Conservation (phyloP, 2,113 vertebrate genomes). For the Myanophis thanlyinensis region DNA sequence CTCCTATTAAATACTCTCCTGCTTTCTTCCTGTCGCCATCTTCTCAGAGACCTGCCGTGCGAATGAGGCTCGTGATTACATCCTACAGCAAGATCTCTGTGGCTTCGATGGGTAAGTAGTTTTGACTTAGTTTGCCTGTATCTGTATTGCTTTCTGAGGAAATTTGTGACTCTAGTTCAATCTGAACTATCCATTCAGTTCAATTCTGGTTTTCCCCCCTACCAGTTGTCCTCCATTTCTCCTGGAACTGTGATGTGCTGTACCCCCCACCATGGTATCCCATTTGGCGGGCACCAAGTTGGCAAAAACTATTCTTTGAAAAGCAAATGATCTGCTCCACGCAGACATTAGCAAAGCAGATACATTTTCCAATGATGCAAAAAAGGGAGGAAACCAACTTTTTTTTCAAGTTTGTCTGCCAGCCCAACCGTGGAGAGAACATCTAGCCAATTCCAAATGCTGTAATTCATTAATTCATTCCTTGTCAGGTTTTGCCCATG, state of each 20-base stretch:
- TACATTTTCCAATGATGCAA: neutral
- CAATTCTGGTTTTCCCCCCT: neutral
- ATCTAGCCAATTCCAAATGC: neutral
- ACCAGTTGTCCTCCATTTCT: neutral
- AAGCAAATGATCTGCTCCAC: neutral
- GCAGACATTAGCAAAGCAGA: neutral
- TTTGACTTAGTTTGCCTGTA: neutral
- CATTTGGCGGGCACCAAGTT: neutral
- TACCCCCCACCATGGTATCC: neutral
- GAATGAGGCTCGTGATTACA: slow-evolving; percentile 79
- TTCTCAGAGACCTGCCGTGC: slow-evolving; percentile 74
- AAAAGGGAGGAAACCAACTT: neutral
- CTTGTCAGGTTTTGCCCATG: neutral
- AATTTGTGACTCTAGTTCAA: neutral
- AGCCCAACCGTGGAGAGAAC: neutral
- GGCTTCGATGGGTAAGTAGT: slow-evolving; percentile 74
- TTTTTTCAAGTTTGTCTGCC: neutral
- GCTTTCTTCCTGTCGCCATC: neutral
- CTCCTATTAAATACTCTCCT: neutral
- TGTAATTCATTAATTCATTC: neutral
- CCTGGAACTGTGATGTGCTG: neutral
- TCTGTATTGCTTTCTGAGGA: neutral
- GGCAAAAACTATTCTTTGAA: neutral
- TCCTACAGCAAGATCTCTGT: slow-evolving; percentile 77
- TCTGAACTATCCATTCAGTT: neutral